Base-by-base conservation (phyloP, 53 echinoderm and acorn worm genomes). In the Henricia sp. region DNA sequence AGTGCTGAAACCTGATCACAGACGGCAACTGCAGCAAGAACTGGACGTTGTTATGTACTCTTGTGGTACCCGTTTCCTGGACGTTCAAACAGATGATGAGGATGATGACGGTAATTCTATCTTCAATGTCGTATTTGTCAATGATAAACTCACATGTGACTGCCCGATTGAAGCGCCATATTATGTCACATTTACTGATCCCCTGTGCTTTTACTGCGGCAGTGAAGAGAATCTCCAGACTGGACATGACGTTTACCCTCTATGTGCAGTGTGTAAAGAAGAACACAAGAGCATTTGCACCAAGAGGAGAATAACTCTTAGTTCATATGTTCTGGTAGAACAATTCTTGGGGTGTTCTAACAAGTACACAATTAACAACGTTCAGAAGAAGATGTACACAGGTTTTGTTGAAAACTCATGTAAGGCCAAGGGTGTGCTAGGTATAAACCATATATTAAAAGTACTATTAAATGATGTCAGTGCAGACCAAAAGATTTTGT, bases 181-280 rank as follows among this genome's bases (percentile, higher is more conserved):
- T 73, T 84, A 36, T 53, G 43, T 74, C 8, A 73, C 67, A 32
- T 89, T 89, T 35, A 84, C 25, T 41, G 90, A 89, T 37, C 90
- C 84, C 12, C 43, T 89, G 30, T 85, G 90, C 36, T 76, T 68
- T 34, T 85, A 85, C 44, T 89, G 90, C 50, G 90, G 90, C 6
- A 29, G 23, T 56, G 85, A 89, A 32, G 42, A 89, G 6, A 54
- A 85, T 26, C 36, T 89, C 17, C 9, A 44, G 21, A 16, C 75
- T 8, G 34, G 25, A 5, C 6, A 83, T 30, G 46, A 21, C 2
- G 24, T 3, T 5, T 71, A 88, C 38, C 88, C 88, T 12, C 71
- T 88, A 26, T 83, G 88, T 72, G 35, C 53, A 3, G 27, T 12
- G 25, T 86, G 76, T 37, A 86, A 48, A 54, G 24, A 84, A 84